Evolutionary conservation across 2,113 vertebrate species (phyloP).

Genomic region (Otus sunia): DNA sequence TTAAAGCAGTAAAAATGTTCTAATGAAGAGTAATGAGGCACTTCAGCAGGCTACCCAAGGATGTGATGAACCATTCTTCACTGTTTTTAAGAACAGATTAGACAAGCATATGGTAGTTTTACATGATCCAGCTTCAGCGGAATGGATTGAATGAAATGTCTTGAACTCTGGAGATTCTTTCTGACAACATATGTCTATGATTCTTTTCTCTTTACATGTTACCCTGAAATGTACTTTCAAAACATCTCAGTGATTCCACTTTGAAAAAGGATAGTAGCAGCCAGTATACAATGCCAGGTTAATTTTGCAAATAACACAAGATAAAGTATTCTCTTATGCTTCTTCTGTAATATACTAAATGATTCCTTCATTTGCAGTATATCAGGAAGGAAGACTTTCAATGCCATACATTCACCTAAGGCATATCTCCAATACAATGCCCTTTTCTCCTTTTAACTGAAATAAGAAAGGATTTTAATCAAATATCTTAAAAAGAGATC

Average conservation of each 20-base stretch:
- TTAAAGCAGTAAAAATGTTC: neutral
- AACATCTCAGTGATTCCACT: neutral
- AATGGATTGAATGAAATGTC: neutral
- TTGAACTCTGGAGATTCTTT: neutral
- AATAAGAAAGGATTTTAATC: conserved; percentile 15
- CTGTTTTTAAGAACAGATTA: conserved; percentile 31
- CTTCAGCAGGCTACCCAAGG: conserved; percentile 18
- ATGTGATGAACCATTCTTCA: conserved; percentile 37
- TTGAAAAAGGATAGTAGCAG: neutral
- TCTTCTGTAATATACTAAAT: neutral
- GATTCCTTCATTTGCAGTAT: neutral
- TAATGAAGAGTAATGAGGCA: conserved; percentile 57
- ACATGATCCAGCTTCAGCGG: neutral
- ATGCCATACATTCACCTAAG: neutral
- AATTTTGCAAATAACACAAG: neutral
- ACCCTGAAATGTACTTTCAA: neutral
- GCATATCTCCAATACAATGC: neutral
- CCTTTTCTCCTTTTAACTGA: neutral
- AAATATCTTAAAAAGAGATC: neutral
- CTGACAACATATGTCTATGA: neutral
- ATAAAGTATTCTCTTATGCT: neutral
- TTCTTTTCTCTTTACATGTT: neutral
- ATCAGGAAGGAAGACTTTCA: neutral
- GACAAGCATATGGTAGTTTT: conserved; percentile 19
- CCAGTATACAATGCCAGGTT: neutral